phyloP scores from a whole-genome alignment of 92 coral and sea anemone species.

The Actinernus sp. region DNA sequence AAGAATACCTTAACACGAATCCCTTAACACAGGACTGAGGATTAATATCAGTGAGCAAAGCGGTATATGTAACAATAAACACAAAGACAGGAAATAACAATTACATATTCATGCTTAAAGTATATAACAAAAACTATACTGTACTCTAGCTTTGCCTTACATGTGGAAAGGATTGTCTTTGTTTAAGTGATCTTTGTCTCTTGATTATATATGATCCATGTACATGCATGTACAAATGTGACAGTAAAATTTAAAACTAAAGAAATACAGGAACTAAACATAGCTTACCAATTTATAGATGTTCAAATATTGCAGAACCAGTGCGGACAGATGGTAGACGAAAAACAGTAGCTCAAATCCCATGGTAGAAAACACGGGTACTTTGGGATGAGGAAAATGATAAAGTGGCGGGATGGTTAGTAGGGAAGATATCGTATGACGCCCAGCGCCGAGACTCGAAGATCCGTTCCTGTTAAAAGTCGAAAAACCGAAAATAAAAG shows the following conservation, averaged over 20 bases:
- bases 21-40: too few relatives aligned
- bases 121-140: too few relatives aligned
- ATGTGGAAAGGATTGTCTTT: too few relatives aligned
- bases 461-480: conserved; percentile 72
- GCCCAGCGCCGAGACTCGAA: conserved; percentile 57
- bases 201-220: too few relatives aligned
- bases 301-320: conserved; percentile 86
- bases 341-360: conserved; percentile 87
- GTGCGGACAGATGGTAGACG: conserved; percentile 79
- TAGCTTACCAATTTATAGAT: conserved; percentile 92
- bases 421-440: conserved; percentile 78
- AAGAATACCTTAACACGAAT: too few relatives aligned
- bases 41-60: too few relatives aligned
- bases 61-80: too few relatives aligned
- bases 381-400: conserved; percentile 83
- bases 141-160: too few relatives aligned
- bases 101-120: too few relatives aligned
- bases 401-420: conserved; percentile 78
- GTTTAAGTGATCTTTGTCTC: too few relatives aligned
- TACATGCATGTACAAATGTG: too few relatives aligned
- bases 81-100: too few relatives aligned
- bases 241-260: not conserved
- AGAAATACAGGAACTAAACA: not conserved
- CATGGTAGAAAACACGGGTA: conserved; percentile 85
- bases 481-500: conserved; percentile 28